Evolutionary conservation across 2,797 vertebrate genomes (phyloP).

Genomic region (Rhinophrynus dorsalis): DNA sequence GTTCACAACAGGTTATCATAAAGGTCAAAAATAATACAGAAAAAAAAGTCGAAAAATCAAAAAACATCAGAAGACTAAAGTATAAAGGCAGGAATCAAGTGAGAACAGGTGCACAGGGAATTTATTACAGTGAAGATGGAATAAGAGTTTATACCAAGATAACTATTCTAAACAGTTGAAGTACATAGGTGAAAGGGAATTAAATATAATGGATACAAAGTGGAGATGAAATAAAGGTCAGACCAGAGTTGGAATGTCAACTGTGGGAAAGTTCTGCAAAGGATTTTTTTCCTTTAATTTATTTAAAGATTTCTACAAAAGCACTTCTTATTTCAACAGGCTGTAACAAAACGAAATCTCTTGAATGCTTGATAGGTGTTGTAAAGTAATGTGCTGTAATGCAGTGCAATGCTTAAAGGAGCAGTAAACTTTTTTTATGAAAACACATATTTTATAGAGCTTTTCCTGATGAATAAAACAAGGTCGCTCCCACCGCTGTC

Average conservation of each 20-base stretch:
- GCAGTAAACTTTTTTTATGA: no score
- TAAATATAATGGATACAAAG: constrained; percentile 28
- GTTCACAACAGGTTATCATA: no score
- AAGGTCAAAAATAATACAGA: constrained; percentile 52
- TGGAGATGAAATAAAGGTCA: not conserved
- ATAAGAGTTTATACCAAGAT: constrained; percentile 57
- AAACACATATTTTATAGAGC: no score
- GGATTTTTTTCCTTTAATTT: not conserved
- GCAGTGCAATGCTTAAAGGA: no score
- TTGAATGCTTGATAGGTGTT: not conserved
- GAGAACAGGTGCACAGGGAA: constrained; percentile 52
- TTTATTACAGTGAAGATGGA: constrained; percentile 53
- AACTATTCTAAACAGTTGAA: constrained; percentile 58
- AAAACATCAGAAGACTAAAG: constrained; percentile 56
- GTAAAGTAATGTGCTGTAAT: no score
- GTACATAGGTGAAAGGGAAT: constrained; percentile 57
- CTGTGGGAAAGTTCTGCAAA: not conserved
- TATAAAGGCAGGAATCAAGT: constrained; percentile 61
- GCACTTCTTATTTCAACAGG: not conserved
- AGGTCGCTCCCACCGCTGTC: no score
- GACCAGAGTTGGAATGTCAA: not conserved
- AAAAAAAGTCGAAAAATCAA: constrained; percentile 48
- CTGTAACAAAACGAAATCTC: not conserved
- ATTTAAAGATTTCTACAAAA: not conserved
- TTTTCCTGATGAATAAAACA: no score